Conservation (phyloP, 92 coral and sea anemone genomes). For the Blastomussa wellsi region DNA sequence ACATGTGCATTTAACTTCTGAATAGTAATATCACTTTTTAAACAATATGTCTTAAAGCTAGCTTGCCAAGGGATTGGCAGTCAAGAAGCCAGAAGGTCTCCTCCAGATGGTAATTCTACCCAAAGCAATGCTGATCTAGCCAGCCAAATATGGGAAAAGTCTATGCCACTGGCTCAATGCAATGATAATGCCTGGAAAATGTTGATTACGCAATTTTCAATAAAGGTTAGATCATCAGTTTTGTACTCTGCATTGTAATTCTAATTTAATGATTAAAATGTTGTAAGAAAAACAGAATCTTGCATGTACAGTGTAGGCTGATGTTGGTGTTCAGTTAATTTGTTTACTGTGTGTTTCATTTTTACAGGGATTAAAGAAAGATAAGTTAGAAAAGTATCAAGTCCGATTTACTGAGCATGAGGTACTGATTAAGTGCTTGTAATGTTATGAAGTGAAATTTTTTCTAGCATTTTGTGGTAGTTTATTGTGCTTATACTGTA, state of each 20-base stretch:
- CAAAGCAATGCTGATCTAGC: conserved; percentile 30
- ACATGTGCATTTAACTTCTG: background rate
- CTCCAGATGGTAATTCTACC: background rate
- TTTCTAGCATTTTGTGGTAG: no score
- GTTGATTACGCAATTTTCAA: conserved; percentile 33
- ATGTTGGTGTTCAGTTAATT: background rate
- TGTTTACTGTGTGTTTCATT: background rate
- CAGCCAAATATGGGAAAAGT: conserved; percentile 53
- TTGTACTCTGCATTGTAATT: background rate
- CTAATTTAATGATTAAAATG: background rate
- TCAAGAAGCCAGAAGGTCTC: background rate
- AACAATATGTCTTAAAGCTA: conserved; percentile 8
- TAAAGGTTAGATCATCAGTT: conserved; percentile 33
- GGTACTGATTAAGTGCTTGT: conserved; percentile 27
- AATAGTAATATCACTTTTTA: background rate
- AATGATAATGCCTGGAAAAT: conserved; percentile 25
- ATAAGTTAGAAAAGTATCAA: conserved; percentile 56
- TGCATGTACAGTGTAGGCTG: background rate
- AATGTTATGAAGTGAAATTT: background rate
- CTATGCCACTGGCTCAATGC: conserved; percentile 40
- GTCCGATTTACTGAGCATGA: conserved; percentile 52
- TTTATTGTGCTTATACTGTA: no score
- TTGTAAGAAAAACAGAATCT: background rate
- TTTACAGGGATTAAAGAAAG: conserved; percentile 46
- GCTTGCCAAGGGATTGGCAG: background rate